Percentiles rank a stretch among this genome's conserved stretches.
These are phyloP conservation scores for Limnephilus rhombicus DNA, from an alignment of 2,888 invertebrate genomes.

Conservation along the genomic window DNA sequence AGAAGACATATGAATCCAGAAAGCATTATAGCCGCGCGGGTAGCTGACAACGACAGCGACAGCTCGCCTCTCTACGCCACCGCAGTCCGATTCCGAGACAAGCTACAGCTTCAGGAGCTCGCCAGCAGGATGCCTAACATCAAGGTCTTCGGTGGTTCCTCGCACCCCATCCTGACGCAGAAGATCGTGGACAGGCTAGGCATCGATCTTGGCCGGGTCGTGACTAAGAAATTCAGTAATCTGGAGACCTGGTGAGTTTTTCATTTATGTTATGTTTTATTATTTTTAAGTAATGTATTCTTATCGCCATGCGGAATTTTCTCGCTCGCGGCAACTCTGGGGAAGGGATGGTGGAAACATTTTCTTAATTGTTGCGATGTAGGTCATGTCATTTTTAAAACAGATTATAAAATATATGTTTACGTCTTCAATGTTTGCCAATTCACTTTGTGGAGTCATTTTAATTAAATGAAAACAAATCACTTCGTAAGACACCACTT, in stretches of 20 bases:
- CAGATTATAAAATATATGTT: not conserved
- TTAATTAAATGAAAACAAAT: no score
- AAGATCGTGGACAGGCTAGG: constrained; percentile 98
- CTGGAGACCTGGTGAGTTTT: constrained; percentile 90
- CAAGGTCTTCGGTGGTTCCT: constrained; percentile 99
- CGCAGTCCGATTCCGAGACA: not conserved
- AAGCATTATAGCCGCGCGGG: not conserved
- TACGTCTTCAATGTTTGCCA: no score
- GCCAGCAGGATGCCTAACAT: constrained; percentile 94
- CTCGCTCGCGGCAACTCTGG: not conserved
- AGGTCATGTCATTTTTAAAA: not conserved
- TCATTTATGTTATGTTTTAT: not conserved
- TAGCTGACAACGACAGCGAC: not conserved
- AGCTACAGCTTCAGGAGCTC: not conserved
- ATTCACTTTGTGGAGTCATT: no score
- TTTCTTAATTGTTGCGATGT: constrained; percentile 45
- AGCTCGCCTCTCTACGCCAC: not conserved
- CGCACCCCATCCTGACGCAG: constrained; percentile 97
- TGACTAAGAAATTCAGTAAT: constrained; percentile 99
- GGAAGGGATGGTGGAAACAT: not conserved
- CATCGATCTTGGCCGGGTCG: constrained; percentile 98
- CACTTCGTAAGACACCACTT: no score
- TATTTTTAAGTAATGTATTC: not conserved
- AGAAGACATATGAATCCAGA: not conserved
- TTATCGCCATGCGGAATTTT: not conserved